phyloP scores from a whole-genome alignment of 2,113 vertebrate genomes.

The Psittacula cyanocephala region DNA sequence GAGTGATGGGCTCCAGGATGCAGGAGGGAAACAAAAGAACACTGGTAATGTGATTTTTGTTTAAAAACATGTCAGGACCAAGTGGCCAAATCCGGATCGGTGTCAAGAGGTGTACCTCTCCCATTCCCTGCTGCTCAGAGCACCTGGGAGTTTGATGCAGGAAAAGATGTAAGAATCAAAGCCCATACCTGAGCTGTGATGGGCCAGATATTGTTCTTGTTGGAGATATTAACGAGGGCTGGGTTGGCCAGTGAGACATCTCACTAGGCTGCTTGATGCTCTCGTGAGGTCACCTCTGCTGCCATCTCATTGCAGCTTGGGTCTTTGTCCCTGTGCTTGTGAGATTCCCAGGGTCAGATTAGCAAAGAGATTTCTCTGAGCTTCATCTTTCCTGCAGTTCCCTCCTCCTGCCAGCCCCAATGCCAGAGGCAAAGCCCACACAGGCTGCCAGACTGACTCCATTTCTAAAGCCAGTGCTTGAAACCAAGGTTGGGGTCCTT shows the following conservation, averaged over 20 bases:
- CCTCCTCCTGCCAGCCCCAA: not conserved
- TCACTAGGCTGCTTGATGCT: fast-evolving
- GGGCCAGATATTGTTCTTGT: not conserved
- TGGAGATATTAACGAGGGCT: not conserved
- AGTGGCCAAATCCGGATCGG: not conserved
- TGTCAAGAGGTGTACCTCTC: not conserved
- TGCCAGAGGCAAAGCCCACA: conserved; percentile 53
- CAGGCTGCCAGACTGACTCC: not conserved
- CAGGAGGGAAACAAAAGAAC: not conserved
- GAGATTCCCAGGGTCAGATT: not conserved
- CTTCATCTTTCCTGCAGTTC: not conserved
- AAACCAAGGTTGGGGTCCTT: not conserved
- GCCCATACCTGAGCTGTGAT: not conserved
- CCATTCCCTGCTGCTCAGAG: not conserved
- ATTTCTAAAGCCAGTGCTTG: not conserved
- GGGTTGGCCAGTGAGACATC: not conserved
- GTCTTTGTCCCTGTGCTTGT: not conserved
- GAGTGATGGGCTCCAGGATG: not conserved
- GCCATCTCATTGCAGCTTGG: not conserved
- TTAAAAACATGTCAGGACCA: not conserved
- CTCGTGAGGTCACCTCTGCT: not conserved
- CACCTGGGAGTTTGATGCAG: not conserved
- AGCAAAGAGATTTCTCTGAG: not conserved
- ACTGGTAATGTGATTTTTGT: not conserved
- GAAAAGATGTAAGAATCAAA: not conserved